phyloP scores from a whole-genome alignment of 64 coral and sea anemone species.

The Pocillopora verrucosa region DNA sequence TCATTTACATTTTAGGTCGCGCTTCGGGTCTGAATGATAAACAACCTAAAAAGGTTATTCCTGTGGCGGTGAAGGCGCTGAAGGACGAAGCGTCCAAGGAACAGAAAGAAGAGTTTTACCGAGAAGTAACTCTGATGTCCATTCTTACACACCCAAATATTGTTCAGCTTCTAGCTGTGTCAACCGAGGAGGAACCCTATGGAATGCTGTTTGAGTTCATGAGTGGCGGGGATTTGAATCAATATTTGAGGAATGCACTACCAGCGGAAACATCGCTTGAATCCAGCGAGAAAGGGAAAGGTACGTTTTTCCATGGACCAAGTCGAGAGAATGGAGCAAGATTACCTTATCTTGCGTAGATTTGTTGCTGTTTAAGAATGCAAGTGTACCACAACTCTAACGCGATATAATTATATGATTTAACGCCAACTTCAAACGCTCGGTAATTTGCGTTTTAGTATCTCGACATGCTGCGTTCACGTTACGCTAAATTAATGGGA shows the following conservation, averaged over 20 bases:
- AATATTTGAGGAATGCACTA: constrained; percentile 76
- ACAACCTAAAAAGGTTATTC: constrained; percentile 61
- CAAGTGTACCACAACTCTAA: no score
- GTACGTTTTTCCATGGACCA: neutral
- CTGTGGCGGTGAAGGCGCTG: constrained; percentile 86
- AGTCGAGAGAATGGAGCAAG: no score
- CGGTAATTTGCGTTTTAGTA: no score
- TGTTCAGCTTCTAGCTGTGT: constrained; percentile 79
- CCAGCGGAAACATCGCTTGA: constrained; percentile 67
- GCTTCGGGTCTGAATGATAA: constrained; percentile 66
- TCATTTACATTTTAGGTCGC: constrained; percentile 44
- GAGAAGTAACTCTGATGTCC: constrained; percentile 86
- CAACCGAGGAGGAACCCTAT: constrained; percentile 91
- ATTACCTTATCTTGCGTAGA: no score
- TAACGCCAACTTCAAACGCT: no score
- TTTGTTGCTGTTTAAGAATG: no score
- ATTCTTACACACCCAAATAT: constrained; percentile 88
- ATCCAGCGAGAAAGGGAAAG: constrained; percentile 38
- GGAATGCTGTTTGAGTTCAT: constrained; percentile 99
- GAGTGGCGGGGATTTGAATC: constrained; percentile 90
- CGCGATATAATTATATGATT: no score
- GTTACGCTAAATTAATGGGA: no score
- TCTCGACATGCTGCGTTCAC: no score
- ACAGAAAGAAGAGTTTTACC: constrained; percentile 82
- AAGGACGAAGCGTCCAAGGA: constrained; percentile 86